These are phyloP conservation scores for Phainopepla nitens DNA, from an alignment of 2,113 vertebrate species.

Conservation along the genomic window DNA sequence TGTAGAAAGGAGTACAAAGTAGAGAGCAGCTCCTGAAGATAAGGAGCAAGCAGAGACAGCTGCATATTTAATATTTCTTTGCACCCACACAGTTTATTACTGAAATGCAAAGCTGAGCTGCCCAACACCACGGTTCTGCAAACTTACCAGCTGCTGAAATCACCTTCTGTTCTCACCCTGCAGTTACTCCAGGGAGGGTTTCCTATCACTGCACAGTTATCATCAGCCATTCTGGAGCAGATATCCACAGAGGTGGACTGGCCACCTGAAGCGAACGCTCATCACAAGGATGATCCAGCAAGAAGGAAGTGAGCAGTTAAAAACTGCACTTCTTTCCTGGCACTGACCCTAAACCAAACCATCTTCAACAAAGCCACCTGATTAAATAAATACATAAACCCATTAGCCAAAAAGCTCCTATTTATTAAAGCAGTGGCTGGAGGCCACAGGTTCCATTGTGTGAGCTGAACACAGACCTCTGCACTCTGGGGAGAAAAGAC, in stretches of 20 bases:
- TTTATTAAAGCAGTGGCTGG: background rate
- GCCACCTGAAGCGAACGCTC: rapidly evolving
- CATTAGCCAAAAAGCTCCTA: background rate
- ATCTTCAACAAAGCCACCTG: background rate
- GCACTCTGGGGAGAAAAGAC: background rate
- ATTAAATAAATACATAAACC: background rate
- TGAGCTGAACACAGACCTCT: background rate
- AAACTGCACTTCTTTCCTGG: background rate
- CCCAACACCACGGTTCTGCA: rapidly evolving
- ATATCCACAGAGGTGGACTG: background rate
- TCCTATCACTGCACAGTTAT: background rate
- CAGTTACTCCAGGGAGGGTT: background rate
- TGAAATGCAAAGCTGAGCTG: background rate
- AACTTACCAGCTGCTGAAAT: background rate
- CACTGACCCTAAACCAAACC: background rate
- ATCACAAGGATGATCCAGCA: background rate
- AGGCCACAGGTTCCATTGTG: background rate
- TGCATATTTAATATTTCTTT: background rate
- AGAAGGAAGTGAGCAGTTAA: background rate
- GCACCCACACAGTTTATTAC: background rate
- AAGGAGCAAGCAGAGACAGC: background rate
- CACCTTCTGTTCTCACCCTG: background rate
- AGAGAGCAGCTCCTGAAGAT: background rate
- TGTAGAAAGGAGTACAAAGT: background rate
- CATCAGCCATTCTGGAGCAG: background rate